phyloP scores from a whole-genome alignment of 2,797 vertebrate species.

The Parotocinclus haroldoi region DNA sequence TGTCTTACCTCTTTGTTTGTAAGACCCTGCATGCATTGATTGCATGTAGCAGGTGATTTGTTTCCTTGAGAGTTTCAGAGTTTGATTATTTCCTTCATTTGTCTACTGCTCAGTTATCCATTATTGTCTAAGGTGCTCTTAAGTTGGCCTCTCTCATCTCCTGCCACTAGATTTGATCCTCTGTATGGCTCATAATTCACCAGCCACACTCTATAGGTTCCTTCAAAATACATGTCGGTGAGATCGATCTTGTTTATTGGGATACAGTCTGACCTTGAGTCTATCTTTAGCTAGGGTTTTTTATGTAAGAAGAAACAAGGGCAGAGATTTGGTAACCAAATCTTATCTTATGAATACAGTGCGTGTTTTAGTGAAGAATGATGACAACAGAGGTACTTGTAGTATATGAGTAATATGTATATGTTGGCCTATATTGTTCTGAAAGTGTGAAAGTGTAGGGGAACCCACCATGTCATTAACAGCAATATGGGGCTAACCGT shows the following conservation, averaged over 20 bases:
- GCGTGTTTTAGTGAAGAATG: not conserved
- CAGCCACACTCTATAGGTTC: constrained; percentile 10
- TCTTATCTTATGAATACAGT: too few relatives aligned
- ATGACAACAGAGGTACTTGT: constrained; percentile 47
- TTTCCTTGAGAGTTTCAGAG: too few relatives aligned
- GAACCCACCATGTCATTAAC: too few relatives aligned
- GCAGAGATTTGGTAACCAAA: not conserved
- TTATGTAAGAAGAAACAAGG: not conserved
- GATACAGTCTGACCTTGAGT: constrained; percentile 12
- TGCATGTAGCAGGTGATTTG: too few relatives aligned
- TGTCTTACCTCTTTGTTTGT: too few relatives aligned
- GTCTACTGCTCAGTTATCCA: too few relatives aligned
- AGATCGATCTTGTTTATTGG: constrained; percentile 19
- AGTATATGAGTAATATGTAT: constrained; percentile 24
- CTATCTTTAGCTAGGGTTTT: not conserved
- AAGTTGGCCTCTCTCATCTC: constrained; percentile 1
- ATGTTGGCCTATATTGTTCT: constrained; percentile 26
- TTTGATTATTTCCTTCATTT: too few relatives aligned
- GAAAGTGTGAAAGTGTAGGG: constrained; percentile 51
- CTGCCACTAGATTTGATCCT: constrained; percentile 29
- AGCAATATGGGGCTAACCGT: too few relatives aligned
- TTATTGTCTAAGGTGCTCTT: too few relatives aligned
- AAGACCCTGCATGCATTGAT: too few relatives aligned
- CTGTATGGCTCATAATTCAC: constrained; percentile 17
- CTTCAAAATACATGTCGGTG: constrained; percentile 24